Evolutionary conservation across 2,113 vertebrate genomes (phyloP).

Genomic region (Laticauda laticaudata): DNA sequence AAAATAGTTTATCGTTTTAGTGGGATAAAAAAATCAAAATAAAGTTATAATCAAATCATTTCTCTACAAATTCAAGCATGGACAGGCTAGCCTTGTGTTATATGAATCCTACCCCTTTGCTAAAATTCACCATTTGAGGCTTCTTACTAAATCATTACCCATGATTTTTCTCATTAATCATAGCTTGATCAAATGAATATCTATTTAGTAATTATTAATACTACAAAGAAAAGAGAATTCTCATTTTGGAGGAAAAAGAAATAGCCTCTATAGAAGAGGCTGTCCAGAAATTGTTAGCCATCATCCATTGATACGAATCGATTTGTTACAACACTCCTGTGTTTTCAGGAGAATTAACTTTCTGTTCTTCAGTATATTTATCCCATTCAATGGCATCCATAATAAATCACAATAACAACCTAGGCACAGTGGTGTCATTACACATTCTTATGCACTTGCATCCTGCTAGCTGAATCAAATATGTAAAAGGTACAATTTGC

Average conservation of each 20-base stretch:
- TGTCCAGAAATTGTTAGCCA: neutral
- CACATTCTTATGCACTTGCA: neutral
- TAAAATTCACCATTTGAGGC: neutral
- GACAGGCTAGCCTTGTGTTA: neutral
- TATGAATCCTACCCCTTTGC: neutral
- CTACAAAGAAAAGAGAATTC: neutral
- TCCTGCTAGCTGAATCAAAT: neutral
- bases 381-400: neutral
- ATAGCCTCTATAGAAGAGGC: neutral
- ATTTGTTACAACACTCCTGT: neutral
- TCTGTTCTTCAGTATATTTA: neutral
- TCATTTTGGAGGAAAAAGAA: neutral
- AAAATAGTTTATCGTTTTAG: neutral
- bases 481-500: neutral
- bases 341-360: neutral
- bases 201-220: neutral
- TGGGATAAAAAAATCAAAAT: neutral
- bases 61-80: neutral
- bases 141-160: neutral
- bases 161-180: neutral
- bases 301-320: neutral
- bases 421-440: neutral
- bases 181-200: neutral
- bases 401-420: neutral
- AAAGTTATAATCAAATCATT: neutral